These are phyloP conservation scores for Pristionchus japonicus DNA, from an alignment of 2,888 invertebrate species.

Conservation along the genomic window DNA sequence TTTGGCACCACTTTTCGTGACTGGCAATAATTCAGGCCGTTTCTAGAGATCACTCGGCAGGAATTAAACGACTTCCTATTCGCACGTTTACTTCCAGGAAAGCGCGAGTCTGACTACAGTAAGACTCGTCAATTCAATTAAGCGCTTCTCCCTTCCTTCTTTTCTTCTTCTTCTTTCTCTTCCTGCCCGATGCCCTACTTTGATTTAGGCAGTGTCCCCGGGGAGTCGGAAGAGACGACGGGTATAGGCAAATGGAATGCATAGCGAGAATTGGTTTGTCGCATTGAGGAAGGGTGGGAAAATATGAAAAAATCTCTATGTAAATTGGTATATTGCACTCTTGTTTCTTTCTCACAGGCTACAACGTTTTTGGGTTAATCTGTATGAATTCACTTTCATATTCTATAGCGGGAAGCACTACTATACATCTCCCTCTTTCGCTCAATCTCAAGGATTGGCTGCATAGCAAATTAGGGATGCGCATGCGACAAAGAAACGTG, in stretches of 20 bases:
- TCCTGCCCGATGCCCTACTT: conserved; percentile 26
- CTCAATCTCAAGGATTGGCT: not conserved
- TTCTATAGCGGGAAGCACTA: too few relatives aligned
- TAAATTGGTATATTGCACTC: too few relatives aligned
- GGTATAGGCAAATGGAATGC: not conserved
- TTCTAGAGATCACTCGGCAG: too few relatives aligned
- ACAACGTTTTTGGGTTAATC: too few relatives aligned
- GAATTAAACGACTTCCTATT: not conserved
- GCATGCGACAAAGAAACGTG: conserved; percentile 26
- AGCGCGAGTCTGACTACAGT: not conserved
- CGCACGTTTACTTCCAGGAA: not conserved
- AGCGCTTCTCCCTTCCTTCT: not conserved
- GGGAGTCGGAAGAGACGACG: not conserved
- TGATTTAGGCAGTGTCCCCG: conserved; percentile 1
- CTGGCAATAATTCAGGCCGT: conserved; percentile 39
- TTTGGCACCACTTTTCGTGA: conserved; percentile 19
- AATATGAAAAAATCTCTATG: too few relatives aligned
- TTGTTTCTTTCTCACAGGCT: too few relatives aligned
- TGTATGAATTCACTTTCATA: too few relatives aligned
- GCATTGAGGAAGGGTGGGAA: not conserved
- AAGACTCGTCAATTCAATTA: conserved; percentile 33
- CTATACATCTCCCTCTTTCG: not conserved
- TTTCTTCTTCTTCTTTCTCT: conserved; percentile 34
- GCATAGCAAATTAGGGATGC: not conserved
- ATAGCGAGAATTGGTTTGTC: not conserved